Percentiles rank a stretch among this genome's conserved stretches.
phyloP scores from a whole-genome alignment of 2,888 invertebrate genomes.

The Lepeophtheirus nordmannii region DNA sequence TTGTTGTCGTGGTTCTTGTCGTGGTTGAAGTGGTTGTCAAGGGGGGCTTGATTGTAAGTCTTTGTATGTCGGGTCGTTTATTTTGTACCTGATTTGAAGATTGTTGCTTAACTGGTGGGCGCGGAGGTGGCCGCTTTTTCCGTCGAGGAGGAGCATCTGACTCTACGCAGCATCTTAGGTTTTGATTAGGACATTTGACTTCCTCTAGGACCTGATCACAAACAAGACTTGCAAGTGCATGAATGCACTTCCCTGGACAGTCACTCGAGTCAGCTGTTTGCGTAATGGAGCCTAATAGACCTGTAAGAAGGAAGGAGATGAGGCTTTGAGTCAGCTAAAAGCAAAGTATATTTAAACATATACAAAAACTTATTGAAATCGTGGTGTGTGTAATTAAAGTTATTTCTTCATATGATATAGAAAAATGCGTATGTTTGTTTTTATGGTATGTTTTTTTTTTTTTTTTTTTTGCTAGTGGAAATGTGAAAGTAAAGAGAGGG shows the following conservation, averaged over 20 bases:
- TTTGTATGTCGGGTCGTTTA: conserved; percentile 28
- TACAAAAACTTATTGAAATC: too few relatives aligned
- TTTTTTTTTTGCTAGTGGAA: too few relatives aligned
- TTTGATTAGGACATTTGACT: conserved; percentile 58
- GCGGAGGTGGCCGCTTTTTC: conserved; percentile 30
- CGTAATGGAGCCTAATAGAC: conserved; percentile 65
- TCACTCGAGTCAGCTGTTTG: conserved; percentile 59
- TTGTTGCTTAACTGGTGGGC: not conserved
- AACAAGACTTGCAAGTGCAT: conserved; percentile 64
- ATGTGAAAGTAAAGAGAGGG: too few relatives aligned
- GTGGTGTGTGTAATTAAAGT: too few relatives aligned
- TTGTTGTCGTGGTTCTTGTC: conserved; percentile 4
- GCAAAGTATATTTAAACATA: too few relatives aligned
- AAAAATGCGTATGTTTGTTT: too few relatives aligned
- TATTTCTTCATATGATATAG: too few relatives aligned
- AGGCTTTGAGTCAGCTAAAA: too few relatives aligned
- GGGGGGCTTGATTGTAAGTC: conserved; percentile 42
- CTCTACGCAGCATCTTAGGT: conserved; percentile 71
- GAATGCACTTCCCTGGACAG: conserved; percentile 76
- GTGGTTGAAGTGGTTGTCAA: conserved; percentile 33
- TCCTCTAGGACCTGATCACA: conserved; percentile 70
- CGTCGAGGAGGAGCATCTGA: conserved; percentile 32
- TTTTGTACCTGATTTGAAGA: not conserved
- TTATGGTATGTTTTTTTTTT: too few relatives aligned
- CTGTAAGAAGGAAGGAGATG: conserved; percentile 41